phyloP scores from a whole-genome alignment of 2,888 invertebrate species.

The Oligia fasciuncula region DNA sequence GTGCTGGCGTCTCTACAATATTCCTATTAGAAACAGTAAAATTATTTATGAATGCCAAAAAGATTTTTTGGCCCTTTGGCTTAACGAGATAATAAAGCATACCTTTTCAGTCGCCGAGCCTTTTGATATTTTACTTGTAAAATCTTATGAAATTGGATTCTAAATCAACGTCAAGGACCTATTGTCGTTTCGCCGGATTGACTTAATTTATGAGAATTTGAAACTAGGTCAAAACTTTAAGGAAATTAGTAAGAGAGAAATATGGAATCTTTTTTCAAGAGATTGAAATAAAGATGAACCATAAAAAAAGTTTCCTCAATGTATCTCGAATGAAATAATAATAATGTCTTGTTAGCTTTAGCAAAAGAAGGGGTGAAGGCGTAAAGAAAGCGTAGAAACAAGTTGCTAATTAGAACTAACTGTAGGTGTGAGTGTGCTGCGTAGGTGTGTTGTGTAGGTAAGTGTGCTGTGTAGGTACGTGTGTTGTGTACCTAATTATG shows the following conservation, averaged over 20 bases:
- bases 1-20: not conserved
- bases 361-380: too few relatives aligned
- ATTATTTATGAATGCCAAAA: constrained; percentile 15
- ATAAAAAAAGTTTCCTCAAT: not conserved
- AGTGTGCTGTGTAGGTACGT: too few relatives aligned
- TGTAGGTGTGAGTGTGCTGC: too few relatives aligned
- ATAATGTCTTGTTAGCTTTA: not conserved
- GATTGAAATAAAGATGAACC: not conserved
- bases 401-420: too few relatives aligned
- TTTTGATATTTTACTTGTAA: constrained; percentile 20
- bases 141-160: constrained; percentile 31
- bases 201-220: constrained; percentile 29
- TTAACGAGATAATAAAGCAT: constrained; percentile 32
- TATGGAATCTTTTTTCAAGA: not conserved
- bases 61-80: not conserved
- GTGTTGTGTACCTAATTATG: too few relatives aligned
- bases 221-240: constrained; percentile 13
- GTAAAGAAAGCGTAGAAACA: too few relatives aligned
- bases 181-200: constrained; percentile 4
- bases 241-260: constrained; percentile 1
- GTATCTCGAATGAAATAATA: not conserved
- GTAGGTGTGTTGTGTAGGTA: too few relatives aligned
- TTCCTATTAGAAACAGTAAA: not conserved
- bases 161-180: constrained; percentile 14
- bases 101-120: constrained; percentile 14